Evolutionary conservation across 1,140 invertebrate species (phyloP).

Genomic region (Ylistrum balloti): DNA sequence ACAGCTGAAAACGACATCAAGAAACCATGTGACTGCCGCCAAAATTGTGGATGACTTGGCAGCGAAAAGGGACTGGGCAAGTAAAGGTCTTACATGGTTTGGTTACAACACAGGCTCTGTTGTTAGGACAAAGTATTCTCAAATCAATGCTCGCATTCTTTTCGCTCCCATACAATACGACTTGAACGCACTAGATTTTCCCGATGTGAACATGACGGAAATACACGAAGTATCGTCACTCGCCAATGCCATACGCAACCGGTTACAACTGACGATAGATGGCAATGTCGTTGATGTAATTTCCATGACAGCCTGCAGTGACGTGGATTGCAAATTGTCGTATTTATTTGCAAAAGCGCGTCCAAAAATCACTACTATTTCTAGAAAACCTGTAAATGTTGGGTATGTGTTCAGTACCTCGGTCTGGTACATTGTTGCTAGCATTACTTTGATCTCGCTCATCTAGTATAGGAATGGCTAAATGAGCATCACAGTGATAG

Average conservation of each 20-base stretch:
- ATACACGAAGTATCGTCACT: neutral
- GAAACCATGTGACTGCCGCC: neutral
- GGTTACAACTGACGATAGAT: conserved; percentile 3
- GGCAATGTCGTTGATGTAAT: neutral
- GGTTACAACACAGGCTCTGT: neutral
- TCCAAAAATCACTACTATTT: neutral
- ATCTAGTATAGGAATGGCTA: no score
- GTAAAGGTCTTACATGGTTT: neutral
- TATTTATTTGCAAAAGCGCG: neutral
- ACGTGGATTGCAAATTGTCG: neutral
- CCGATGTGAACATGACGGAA: neutral
- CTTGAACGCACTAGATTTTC: neutral
- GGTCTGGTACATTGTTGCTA: neutral
- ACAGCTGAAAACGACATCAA: neutral
- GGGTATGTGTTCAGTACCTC: neutral
- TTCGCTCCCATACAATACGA: neutral
- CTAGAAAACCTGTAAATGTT: neutral
- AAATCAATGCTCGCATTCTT: neutral
- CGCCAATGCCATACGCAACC: neutral
- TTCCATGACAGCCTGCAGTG: neutral
- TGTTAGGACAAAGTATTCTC: neutral
- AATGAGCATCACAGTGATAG: no score
- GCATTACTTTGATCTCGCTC: neutral
- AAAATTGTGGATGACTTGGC: neutral
- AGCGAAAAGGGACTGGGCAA: neutral